Percentiles rank a stretch among this genome's conserved stretches.
Conservation (phyloP, 2,888 invertebrate genomes). For the Autographa pulchrina region DNA sequence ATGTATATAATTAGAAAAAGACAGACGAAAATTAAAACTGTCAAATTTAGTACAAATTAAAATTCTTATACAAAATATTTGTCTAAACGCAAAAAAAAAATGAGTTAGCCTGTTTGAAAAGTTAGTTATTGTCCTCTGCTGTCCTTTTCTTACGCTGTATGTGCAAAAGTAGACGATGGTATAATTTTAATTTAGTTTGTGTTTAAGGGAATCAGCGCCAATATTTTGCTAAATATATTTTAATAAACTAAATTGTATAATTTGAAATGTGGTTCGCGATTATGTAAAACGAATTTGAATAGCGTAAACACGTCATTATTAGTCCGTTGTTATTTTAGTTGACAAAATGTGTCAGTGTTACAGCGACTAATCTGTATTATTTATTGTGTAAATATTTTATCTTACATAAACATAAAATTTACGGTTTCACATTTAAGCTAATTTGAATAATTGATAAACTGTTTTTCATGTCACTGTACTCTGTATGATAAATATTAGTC, state of each 20-base stretch:
- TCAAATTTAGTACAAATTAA: too few species aligned
- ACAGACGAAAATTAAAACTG: too few species aligned
- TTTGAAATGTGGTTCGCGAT: conserved; percentile 23
- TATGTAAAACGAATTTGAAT: conserved; percentile 33
- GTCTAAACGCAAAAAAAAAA: too few species aligned
- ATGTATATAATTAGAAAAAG: too few species aligned
- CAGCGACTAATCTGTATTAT: conserved; percentile 10
- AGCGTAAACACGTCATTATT: conserved; percentile 37
- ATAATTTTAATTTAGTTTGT: too few species aligned
- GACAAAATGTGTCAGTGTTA: conserved; percentile 19
- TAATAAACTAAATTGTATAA: conserved; percentile 23
- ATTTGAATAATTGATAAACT: background rate
- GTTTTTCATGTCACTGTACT: background rate
- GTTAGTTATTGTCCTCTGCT: too few species aligned
- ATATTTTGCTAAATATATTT: conserved; percentile 25
- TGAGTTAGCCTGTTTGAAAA: too few species aligned
- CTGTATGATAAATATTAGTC: background rate
- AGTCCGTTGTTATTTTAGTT: conserved; percentile 23
- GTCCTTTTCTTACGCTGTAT: too few species aligned
- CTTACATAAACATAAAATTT: background rate
- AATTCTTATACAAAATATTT: too few species aligned
- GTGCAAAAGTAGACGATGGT: too few species aligned
- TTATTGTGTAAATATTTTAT: conserved; percentile 7
- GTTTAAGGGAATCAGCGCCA: too few species aligned
- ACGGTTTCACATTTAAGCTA: background rate